These are phyloP conservation scores for Chloropsis hardwickii DNA, from an alignment of 2,113 vertebrate species.

Conservation along the genomic window DNA sequence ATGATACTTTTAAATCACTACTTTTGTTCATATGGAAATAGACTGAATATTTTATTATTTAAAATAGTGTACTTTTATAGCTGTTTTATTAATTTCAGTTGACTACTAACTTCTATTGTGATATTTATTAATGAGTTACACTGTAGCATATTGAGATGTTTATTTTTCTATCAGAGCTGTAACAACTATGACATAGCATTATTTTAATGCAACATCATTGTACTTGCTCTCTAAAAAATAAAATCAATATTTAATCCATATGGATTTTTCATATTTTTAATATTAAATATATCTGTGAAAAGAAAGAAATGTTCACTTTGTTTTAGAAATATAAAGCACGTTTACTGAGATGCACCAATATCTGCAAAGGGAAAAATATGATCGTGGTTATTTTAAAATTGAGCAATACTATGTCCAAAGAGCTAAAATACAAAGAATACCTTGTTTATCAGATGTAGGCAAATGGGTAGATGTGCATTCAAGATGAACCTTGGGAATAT, in stretches of 20 bases:
- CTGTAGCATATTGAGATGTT: constrained; percentile 70
- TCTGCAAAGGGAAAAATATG: not conserved
- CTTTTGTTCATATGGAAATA: constrained; percentile 45
- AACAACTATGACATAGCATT: constrained; percentile 66
- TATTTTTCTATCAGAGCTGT: constrained; percentile 76
- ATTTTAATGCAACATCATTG: constrained; percentile 64
- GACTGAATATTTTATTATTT: constrained; percentile 60
- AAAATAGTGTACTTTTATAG: constrained; percentile 63
- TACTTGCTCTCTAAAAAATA: constrained; percentile 67
- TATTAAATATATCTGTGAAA: not conserved
- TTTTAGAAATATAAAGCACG: not conserved
- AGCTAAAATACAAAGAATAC: not conserved
- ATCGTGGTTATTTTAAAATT: not conserved
- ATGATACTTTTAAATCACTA: constrained; percentile 58
- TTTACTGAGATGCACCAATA: not conserved
- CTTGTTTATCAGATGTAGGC: not conserved
- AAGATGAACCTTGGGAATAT: not conserved
- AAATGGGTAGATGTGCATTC: not conserved
- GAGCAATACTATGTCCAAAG: not conserved
- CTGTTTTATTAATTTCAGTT: constrained; percentile 57
- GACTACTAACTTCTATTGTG: constrained; percentile 72
- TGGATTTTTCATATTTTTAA: constrained; percentile 14
- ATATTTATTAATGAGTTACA: constrained; percentile 75
- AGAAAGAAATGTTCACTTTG: not conserved
- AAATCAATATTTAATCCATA: constrained; percentile 48